Base-by-base conservation (phyloP, 2,888 invertebrate genomes). In the Scaptomyza tumidula region DNA sequence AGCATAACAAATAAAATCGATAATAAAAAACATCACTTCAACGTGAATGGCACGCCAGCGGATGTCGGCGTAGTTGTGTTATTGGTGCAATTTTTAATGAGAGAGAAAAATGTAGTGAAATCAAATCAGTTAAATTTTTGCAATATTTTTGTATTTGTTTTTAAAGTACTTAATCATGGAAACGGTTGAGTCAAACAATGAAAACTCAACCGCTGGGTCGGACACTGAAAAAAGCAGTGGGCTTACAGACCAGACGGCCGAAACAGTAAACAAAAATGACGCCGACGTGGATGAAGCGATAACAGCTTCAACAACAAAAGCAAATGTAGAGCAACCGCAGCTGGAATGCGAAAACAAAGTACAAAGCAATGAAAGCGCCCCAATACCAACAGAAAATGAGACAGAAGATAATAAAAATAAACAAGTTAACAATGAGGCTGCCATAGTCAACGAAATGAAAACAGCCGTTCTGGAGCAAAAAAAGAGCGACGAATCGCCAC, bases 281-380 rank as follows among this genome's bases (percentile, higher is more conserved):
- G 71, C 56, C 69, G 57, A 75, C 66, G 70, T 66, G 73, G 71
- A 72, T 50, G 31, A 45, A 44, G 65, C 37, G 31, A 19, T 56
- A 60, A 57, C 45, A 66, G 62, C 41, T 52, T 57, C 24, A 55
- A 29, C 16, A 41, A 16, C 14, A 41, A 41, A 10, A 55, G 9
- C n/a, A 16, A 41, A 37, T 52, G 27, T 45, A 45, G 54, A 65
- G 50, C 44, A 65, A 44, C 58, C 72, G 69, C 83, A 85, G 72
- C 69, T 88, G 83, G 88, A 71, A 66, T 41, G 55, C 37, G 33
- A 66, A 41, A 76, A 44, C 54, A 68, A 44, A 76, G 63, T 39
- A 55, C 68, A 73, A 59, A 74, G 10, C 16, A 45, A 55, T 27
- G 64, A 71, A 55, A 58, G 31, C 24, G 19, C 35, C 62, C 31